Percentiles rank a stretch among this genome's conserved stretches.
These are phyloP conservation scores for Opisthocomus hoazin DNA, from an alignment of 2,113 vertebrate genomes.

Conservation along the genomic window DNA sequence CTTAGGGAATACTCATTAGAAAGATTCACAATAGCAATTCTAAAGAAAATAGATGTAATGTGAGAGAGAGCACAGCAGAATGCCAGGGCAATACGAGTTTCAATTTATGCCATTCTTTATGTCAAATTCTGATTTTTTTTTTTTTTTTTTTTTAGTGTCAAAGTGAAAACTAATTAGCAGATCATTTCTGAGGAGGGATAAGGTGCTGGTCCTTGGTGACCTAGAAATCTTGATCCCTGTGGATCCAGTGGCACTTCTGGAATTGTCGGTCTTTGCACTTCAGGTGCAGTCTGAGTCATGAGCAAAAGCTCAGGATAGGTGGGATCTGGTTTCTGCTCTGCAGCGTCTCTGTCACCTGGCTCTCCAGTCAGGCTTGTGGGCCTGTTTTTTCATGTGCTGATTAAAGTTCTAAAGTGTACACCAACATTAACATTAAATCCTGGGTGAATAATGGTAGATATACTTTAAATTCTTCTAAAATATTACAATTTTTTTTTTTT, in stretches of 20 bases:
- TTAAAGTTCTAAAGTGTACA: neutral
- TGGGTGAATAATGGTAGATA: neutral
- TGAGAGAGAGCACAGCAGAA: neutral
- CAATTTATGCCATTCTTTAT: accelerated
- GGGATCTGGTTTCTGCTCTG: neutral
- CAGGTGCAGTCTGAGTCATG: neutral
- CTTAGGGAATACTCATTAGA: neutral
- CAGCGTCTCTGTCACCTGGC: neutral
- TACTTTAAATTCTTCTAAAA: neutral
- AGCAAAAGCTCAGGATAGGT: neutral
- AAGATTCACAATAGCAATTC: neutral
- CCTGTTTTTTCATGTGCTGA: neutral
- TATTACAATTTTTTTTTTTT: neutral
- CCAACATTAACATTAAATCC: neutral
- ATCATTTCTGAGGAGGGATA: neutral
- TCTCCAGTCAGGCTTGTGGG: neutral
- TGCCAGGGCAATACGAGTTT: neutral
- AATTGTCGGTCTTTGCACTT: neutral
- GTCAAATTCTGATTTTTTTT: neutral
- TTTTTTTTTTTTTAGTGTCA: neutral
- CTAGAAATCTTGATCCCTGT: neutral
- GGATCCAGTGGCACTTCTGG: neutral
- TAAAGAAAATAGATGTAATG: neutral
- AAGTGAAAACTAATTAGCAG: neutral
- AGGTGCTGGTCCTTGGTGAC: neutral